A percentile compares a stretch with the other conserved stretches of the same genome.
Evolutionary conservation across 1,140 invertebrate species (phyloP).

Genomic region (Orchesella cincta): DNA sequence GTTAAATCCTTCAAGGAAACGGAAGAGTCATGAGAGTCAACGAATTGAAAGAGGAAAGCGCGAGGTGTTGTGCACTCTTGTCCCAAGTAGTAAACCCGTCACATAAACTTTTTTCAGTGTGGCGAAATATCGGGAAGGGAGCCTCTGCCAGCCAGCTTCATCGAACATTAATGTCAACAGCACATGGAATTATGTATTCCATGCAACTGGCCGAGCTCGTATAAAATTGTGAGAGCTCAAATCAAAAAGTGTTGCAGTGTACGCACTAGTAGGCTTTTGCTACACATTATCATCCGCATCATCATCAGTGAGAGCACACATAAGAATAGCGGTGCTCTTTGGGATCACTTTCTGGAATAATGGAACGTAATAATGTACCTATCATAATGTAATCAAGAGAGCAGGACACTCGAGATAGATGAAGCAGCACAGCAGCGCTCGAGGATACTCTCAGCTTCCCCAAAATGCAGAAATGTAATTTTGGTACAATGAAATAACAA

Average conservation of each 20-base stretch:
- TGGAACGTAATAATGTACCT: constrained; percentile 17
- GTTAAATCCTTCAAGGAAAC: constrained; percentile 24
- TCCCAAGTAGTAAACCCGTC: constrained; percentile 13
- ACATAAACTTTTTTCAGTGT: constrained; percentile 1
- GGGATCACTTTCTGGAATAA: constrained; percentile 3
- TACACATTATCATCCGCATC: not conserved
- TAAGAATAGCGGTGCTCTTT: too few species aligned
- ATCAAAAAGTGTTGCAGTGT: not conserved
- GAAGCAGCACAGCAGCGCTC: too few species aligned
- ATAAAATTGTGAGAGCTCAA: not conserved
- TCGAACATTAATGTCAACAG: constrained; percentile 15
- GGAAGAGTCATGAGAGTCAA: not conserved
- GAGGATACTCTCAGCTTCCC: too few species aligned
- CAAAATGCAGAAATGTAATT: too few species aligned
- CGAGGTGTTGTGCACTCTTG: constrained; percentile 19
- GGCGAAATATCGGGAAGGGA: not conserved
- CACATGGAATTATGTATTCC: not conserved
- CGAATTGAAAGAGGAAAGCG: not conserved
- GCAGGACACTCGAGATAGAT: too few species aligned
- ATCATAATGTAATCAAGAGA: constrained; percentile 13
- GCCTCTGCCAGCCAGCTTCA: constrained; percentile 1
- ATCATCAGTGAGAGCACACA: too few species aligned
- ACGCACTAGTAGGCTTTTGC: not conserved
- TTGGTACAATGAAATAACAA: too few species aligned
- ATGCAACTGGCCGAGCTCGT: not conserved